Evolutionary conservation across 2,888 invertebrate genomes (phyloP), one percentile per base, ranked within the genome.

Genomic region (Metellina segmentata): DNA sequence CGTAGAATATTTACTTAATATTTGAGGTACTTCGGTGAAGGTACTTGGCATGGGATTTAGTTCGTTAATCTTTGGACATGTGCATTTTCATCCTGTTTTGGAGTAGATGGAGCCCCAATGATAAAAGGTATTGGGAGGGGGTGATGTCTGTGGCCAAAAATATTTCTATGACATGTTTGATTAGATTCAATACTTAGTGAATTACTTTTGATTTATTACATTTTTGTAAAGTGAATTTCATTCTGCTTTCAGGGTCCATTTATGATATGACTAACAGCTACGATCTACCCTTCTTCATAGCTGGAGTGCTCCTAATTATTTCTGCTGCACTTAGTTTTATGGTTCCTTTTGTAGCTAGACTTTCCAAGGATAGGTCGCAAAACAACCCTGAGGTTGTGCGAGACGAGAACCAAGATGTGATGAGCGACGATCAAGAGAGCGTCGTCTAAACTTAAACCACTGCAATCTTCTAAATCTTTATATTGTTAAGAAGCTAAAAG

Each of bases 241-340:
- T 97, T 1, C 97, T 97, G 0, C 95, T 97, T 93, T 97, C 97
- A 94, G 99, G 99, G 93, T 97, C 97, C 49, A 97, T 99, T 52
- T 98, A 97, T 94, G 99, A 99, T 95, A 96, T 97, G 1, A 98
- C 98, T 0, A 95, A 96, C 93, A 97, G 97, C 93, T 99, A 98
- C 95, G 97, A 97, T 94, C 96, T 98, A 70, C 97, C 99, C 16
- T 99, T 99, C 96, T 98, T 97, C 94, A 97, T 98, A 96, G 99
- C 99, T 5, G 98, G 98, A 7, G 97, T 96, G 0, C 97, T 99
- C 95, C 98, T 99, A 95, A 96, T 97, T 51, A 95, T 98, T 9
- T 97, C 99, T n/a, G 97, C 98, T 0, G 94, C 97, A n/a, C 97
- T 98, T 34, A 98, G 98, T 94, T 95, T 95, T 93, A 85, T 95